Percentiles rank a stretch among this genome's conserved stretches.
Evolutionary conservation across 2,113 vertebrate genomes (phyloP).

Genomic region (Felis chaus): DNA sequence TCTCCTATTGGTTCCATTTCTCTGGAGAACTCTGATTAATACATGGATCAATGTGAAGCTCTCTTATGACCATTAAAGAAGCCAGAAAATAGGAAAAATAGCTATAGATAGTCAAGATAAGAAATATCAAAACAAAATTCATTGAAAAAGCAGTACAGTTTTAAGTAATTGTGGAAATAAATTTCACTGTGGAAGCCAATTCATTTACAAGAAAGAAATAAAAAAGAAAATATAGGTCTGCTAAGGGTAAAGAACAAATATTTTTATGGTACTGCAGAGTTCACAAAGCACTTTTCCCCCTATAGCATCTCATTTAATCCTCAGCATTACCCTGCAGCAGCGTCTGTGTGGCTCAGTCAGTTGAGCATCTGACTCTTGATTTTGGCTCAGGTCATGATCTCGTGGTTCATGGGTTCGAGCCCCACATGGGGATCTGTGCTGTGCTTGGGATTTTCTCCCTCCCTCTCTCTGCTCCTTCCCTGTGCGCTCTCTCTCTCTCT

Average conservation of each 20-base stretch:
- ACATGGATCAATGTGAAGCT: not conserved
- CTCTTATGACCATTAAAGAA: not conserved
- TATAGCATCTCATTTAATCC: constrained; percentile 13
- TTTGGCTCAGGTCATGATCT: too few species aligned
- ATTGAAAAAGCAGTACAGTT: not conserved
- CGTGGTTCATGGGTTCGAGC: too few species aligned
- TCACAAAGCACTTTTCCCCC: not conserved
- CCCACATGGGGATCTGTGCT: too few species aligned
- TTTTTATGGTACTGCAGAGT: not conserved
- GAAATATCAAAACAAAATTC: not conserved
- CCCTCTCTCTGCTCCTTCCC: too few species aligned
- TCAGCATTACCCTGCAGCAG: not conserved
- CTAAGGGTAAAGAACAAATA: constrained; percentile 5
- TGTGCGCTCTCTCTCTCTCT: too few species aligned
- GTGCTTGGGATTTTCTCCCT: too few species aligned
- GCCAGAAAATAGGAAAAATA: constrained; percentile 24
- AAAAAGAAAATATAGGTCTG: constrained; percentile 20
- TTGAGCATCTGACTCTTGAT: too few species aligned
- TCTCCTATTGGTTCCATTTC: not conserved
- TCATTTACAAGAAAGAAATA: constrained; percentile 36
- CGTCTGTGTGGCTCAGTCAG: too few species aligned
- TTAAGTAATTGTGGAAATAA: constrained; percentile 39
- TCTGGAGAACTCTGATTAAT: not conserved
- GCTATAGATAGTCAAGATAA: not conserved
- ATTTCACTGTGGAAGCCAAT: constrained; percentile 15